A percentile compares a stretch with the other conserved stretches of the same genome.
These are phyloP conservation scores for Euphonia xanthogaster DNA, from an alignment of 2,797 vertebrate genomes.

Conservation along the genomic window DNA sequence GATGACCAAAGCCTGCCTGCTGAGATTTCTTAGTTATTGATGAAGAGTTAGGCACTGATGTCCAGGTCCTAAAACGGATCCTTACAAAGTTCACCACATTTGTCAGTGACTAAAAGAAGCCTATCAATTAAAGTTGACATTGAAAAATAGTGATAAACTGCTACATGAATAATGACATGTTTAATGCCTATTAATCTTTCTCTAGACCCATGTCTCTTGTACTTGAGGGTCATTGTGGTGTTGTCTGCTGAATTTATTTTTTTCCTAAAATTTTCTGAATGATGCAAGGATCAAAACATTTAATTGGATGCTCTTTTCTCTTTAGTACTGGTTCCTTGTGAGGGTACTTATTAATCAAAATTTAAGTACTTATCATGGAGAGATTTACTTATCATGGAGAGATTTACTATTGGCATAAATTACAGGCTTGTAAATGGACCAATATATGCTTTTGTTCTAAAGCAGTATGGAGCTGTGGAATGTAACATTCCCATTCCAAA, in stretches of 20 bases:
- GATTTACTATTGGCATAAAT: background rate
- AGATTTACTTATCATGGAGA: background rate
- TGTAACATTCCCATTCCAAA: background rate
- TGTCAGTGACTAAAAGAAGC: conserved; percentile 45
- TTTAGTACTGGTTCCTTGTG: background rate
- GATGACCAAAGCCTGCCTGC: conserved; percentile 21
- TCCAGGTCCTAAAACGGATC: conserved; percentile 55
- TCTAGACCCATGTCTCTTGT: background rate
- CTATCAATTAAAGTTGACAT: conserved; percentile 60
- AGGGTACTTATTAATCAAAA: background rate
- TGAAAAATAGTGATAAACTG: conserved; percentile 64
- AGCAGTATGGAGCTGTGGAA: background rate
- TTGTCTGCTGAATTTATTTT: background rate
- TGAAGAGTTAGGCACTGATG: conserved; percentile 62
- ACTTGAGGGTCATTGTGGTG: conserved; percentile 3
- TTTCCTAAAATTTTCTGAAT: background rate
- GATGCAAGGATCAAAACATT: background rate
- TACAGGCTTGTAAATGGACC: background rate
- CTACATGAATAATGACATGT: conserved; percentile 43
- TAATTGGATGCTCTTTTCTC: background rate
- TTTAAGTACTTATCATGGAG: background rate
- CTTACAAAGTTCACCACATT: conserved; percentile 61
- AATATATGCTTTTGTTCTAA: background rate
- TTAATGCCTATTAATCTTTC: conserved; percentile 46
- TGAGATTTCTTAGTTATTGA: conserved; percentile 60